Base-by-base conservation (phyloP, 2,888 invertebrate species). In the Drosophila demipolita region DNA sequence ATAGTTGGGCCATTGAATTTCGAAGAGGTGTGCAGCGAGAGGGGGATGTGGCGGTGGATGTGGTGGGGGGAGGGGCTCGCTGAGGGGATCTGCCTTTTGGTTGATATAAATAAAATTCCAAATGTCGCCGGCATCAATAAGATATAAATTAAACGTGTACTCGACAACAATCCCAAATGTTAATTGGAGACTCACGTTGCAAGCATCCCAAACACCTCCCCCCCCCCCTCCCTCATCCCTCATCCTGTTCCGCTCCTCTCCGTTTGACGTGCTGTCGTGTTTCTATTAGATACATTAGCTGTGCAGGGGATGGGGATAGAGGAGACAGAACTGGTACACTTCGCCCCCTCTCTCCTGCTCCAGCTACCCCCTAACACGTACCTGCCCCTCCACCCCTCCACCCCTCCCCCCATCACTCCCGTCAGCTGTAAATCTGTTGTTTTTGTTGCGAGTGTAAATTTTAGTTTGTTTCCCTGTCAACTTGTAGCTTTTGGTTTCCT, bases 81-180 rank as follows among this genome's bases (percentile, higher is more conserved):
- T 29, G 0, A 17, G 7, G 53, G 70, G 23, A 33, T 49, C 45
- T 45, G 23, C 8, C n/a, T 20, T 20, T 23, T 2, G 12, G 4
- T 59, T 76, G 90, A 71, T 82, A 87, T 81, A 87, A 89, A 87
- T 89, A 90, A 87, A 90, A 87, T 90, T 79, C 77, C 86, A 89
- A 90, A 87, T 90, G 89, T 87, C 87, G 90, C 87, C 74, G 86
- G 88, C 90, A 87, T 87, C 87, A 87, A 87, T 89, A 89, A 76
- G 89, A 75, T 90, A 89, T 89, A 89, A 89, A 90, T 90, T 89
- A 90, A 90, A 88, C 68, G 72, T 83, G 89, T 87, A 89, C 80
- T 87, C 83, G 78, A 87, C 33, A 20, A 5, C 85, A 87, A 90
- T 87, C 73, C 82, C 75, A 74, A 84, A 83, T 88, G 90, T 89